Base-by-base conservation (phyloP, 2,113 vertebrate species). In the Mystacornis crossleyi region DNA sequence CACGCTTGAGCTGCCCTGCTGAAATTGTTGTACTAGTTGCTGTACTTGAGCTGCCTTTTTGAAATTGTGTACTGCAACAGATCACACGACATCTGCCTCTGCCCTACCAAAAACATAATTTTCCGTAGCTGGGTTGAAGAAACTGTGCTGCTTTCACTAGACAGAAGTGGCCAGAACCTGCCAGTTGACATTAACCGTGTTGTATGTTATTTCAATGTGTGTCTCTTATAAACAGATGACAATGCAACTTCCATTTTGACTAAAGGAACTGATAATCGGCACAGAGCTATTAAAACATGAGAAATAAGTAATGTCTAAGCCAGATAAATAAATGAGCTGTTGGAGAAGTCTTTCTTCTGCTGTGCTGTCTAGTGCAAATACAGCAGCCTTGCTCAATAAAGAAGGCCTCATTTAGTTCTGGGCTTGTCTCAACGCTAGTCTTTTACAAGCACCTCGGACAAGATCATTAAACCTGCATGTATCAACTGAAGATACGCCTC, bases 221-320 rank as follows among this genome's bases (percentile, higher is more conserved):
- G 65, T 93, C 40, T 84, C 34, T 86, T 89, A 57, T 84, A 96
- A 95, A 96, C 86, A 95, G 58, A 90, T 86, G 60, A 84, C 69
- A 93, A 45, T 34, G 15, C 61, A 75, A 90, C 86, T 89, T 95
- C 48, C 75, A 86, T 90, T 96, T 92, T 90, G 48, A 90, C 50
- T 86, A 73, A 92, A 93, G 80, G 57, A 86, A 67, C 75, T 42
- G 72, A 58, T 94, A 91, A 94, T 65, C 4, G 14, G 33, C 73
- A 45, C 47, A 85, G 48, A 67, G 15, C 73, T 95, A 79, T 89
- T 79, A 89, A 81, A 94, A 65, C 6, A 1, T 64, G 73, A 77
- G 50, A 92, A 86, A 90, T 78, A 90, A 94, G 64, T 80, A 79
- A 89, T 51, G 25, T 31, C 42, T 84, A 91, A 70, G 57, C 53